phyloP scores from a whole-genome alignment of 92 coral and sea anemone species.

The Phymanthus crucifer region DNA sequence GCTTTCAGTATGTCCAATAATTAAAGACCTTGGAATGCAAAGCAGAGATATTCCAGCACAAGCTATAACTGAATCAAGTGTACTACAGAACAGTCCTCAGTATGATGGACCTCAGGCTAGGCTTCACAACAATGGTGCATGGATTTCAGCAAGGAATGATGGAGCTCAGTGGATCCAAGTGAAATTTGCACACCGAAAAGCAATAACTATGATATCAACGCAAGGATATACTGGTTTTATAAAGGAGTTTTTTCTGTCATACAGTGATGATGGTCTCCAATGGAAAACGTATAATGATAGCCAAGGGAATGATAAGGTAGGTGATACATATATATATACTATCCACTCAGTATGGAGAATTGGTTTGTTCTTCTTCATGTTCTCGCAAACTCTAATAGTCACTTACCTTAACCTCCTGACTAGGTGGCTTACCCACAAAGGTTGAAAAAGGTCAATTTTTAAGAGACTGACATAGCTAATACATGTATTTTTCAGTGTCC shows the following conservation, averaged over 20 bases:
- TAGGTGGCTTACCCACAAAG: not conserved
- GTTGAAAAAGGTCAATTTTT: not conserved
- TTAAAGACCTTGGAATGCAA: constrained; percentile 54
- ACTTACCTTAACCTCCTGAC: not conserved
- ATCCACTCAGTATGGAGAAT: not conserved
- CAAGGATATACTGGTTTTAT: constrained; percentile 65
- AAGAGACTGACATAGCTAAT: not conserved
- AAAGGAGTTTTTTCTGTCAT: constrained; percentile 33
- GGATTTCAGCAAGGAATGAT: constrained; percentile 48
- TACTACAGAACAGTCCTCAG: constrained; percentile 17
- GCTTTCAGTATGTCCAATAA: constrained; percentile 17
- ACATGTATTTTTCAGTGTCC: not conserved
- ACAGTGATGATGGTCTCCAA: constrained; percentile 37
- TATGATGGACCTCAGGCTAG: constrained; percentile 57
- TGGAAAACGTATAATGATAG: constrained; percentile 56
- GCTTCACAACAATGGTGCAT: constrained; percentile 45
- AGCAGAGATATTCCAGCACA: constrained; percentile 48
- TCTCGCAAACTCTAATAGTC: not conserved
- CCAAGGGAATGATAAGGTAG: constrained; percentile 51
- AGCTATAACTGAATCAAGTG: constrained; percentile 57
- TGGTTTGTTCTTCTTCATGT: not conserved
- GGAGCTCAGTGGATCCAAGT: constrained; percentile 63
- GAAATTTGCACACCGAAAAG: constrained; percentile 38
- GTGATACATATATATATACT: not conserved
- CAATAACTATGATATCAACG: constrained; percentile 60